Percentiles rank a stretch among this genome's conserved stretches.
These are phyloP conservation scores for Speoplatyrhinus poulsoni DNA, from an alignment of 2,113 vertebrate genomes.

Conservation along the genomic window DNA sequence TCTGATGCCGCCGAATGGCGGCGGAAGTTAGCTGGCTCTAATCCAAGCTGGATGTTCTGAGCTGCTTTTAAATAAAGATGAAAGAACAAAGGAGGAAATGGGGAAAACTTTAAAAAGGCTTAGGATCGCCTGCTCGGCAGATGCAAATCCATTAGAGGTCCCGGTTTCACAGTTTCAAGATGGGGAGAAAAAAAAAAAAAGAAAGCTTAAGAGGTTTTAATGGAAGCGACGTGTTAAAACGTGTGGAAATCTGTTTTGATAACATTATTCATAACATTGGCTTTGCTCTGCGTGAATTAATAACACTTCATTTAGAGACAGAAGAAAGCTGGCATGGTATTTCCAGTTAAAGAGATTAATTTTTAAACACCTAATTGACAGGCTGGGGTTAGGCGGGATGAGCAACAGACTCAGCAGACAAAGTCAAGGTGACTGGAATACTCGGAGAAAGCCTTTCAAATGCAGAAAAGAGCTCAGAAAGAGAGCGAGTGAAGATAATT, in stretches of 20 bases:
- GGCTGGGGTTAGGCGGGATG: conserved; percentile 80
- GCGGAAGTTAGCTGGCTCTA: conserved; percentile 60
- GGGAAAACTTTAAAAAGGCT: conserved; percentile 75
- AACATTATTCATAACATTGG: conserved; percentile 83
- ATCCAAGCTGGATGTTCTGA: conserved; percentile 73
- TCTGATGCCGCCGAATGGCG: conserved; percentile 44
- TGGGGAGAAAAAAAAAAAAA: conserved; percentile 25
- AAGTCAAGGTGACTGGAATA: conserved; percentile 84
- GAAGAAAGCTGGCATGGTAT: conserved; percentile 80
- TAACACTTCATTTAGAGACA: conserved; percentile 83
- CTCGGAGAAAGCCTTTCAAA: conserved; percentile 71
- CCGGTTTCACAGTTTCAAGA: conserved; percentile 71
- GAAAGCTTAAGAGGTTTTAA: conserved; percentile 81
- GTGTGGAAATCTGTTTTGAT: conserved; percentile 84
- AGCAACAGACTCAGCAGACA: conserved; percentile 78
- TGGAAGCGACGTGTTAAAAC: conserved; percentile 77
- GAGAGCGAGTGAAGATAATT: conserved; percentile 74
- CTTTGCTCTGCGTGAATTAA: conserved; percentile 81
- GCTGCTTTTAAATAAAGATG: conserved; percentile 71
- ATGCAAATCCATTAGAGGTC: conserved; percentile 79
- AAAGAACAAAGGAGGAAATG: conserved; percentile 71
- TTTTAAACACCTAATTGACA: conserved; percentile 86
- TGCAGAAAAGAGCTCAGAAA: conserved; percentile 65
- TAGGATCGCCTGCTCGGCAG: conserved; percentile 55
- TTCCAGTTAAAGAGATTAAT: conserved; percentile 87